Evolutionary conservation across 2,113 vertebrate genomes (phyloP).

Genomic region (Mirza zaza): DNA sequence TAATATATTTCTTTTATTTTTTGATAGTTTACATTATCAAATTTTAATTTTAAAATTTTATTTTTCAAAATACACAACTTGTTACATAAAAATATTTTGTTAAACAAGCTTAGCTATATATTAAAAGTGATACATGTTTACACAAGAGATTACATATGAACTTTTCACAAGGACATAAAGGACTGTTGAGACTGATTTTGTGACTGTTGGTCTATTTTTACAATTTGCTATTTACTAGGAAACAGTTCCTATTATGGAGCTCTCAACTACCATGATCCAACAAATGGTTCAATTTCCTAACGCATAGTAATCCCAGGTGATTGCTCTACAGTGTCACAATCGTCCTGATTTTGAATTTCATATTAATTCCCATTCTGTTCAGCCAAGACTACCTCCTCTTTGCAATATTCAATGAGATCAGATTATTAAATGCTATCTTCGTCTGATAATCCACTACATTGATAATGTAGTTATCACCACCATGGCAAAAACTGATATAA

Average conservation of each 20-base stretch:
- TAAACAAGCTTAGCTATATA: neutral
- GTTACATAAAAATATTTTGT: neutral
- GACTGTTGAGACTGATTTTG: neutral
- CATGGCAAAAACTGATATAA: neutral
- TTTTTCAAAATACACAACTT: neutral
- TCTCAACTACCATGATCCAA: neutral
- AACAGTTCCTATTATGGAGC: neutral
- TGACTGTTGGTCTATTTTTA: neutral
- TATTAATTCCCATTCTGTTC: neutral
- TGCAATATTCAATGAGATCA: neutral
- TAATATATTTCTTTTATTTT: neutral
- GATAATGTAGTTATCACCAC: neutral
- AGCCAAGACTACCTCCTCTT: neutral
- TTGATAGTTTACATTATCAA: neutral
- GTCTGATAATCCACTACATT: neutral
- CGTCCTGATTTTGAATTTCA: neutral
- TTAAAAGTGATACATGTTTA: neutral
- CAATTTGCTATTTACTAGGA: neutral
- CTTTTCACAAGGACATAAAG: too few relatives aligned
- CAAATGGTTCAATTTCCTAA: neutral
- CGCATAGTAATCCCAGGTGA: neutral
- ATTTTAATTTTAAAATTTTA: neutral
- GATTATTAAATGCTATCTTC: neutral
- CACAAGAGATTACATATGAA: neutral
- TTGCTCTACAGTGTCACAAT: neutral